phyloP scores from a whole-genome alignment of 30 jellyfish, hydroid and myxozoan species.

The Hydractinia symbiolongicarpus region DNA sequence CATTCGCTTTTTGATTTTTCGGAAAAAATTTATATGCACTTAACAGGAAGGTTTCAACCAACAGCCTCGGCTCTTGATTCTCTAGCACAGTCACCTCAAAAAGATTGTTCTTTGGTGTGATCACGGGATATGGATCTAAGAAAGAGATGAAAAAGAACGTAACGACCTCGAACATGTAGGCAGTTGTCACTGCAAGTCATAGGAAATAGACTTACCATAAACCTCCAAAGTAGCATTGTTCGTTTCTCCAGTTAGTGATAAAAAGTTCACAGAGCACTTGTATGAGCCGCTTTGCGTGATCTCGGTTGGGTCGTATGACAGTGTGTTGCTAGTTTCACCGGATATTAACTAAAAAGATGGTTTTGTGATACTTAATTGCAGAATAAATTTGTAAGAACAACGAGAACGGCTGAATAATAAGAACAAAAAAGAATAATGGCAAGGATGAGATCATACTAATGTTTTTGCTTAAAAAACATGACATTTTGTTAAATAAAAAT shows the following conservation, averaged over 20 bases:
- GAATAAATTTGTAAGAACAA: neutral
- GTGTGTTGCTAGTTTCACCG: constrained; percentile 48
- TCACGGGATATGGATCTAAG: constrained; percentile 20
- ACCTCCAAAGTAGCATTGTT: constrained; percentile 72
- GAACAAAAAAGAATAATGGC: too few species aligned
- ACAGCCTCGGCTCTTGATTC: constrained; percentile 6
- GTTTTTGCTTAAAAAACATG: too few species aligned
- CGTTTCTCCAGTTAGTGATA: constrained; percentile 45
- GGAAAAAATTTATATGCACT: constrained; percentile 16
- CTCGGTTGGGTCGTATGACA: constrained; percentile 29
- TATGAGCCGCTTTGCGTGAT: constrained; percentile 47
- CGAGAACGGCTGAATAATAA: too few species aligned
- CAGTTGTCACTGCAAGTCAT: neutral
- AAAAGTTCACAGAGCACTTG: constrained; percentile 49
- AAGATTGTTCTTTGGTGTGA: neutral
- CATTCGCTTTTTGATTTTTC: neutral
- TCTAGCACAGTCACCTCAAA: neutral
- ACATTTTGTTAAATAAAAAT: too few species aligned
- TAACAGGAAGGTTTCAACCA: constrained; percentile 4
- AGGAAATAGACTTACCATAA: constrained; percentile 49
- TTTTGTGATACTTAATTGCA: neutral
- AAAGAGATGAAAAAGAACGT: neutral
- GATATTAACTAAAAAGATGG: constrained; percentile 38
- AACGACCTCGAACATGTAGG: neutral
- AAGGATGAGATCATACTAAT: too few species aligned